Evolutionary conservation across 30 jellyfish, hydroid and myxozoan species (phyloP), one percentile per base, ranked within the genome.

Genomic region (Chrysaora quinquecirrha): DNA sequence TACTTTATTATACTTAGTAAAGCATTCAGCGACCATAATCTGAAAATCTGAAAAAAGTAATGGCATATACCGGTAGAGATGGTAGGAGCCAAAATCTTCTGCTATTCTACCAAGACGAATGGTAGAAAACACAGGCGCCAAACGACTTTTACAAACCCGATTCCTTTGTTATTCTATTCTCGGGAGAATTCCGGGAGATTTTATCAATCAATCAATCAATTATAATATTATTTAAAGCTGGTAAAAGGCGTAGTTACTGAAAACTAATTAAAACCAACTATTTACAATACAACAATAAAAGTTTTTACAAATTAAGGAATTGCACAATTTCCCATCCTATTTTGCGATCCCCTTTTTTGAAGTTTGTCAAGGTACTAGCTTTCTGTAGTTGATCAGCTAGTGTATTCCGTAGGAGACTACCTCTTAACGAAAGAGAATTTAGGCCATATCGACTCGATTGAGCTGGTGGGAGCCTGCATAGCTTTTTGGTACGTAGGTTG

Each of bases 341-440:
- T 64, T 64, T 64, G 43, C n/a, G 76, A 64, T 27, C n/a, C 76
- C 47, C 32, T 29, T 64, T 64, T 64, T 64, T n/a, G 28, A 64
- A 12, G n/a, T 29, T 64, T 64, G 48, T 64, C 46, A 64, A 64
- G 7, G 76, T 64, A 20, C 48, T 27, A 64, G 76, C 76, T 3
- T 4, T 9, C 47, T 64, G 3, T 21, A 64, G 12, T 20, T 16
- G 14, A 64, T 64, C 12, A 64, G 21, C 76, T 64, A 64, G 47
- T 19, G 76, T n/a, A 29, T 64, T 64, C n/a, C n/a, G n/a, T n/a
- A n/a, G n/a, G n/a, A n/a, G n/a, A n/a, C n/a, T n/a, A n/a, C n/a
- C n/a, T n/a, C 32, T 21, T 19, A 64, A 27, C 76, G 76, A 64
- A 47, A 64, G 76, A 12, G 76, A 12, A 3, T 27, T 64, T 64